Evolutionary conservation across 2,888 invertebrate genomes (phyloP), one percentile per base, ranked within the genome.

Genomic region (Campoplex nolae): DNA sequence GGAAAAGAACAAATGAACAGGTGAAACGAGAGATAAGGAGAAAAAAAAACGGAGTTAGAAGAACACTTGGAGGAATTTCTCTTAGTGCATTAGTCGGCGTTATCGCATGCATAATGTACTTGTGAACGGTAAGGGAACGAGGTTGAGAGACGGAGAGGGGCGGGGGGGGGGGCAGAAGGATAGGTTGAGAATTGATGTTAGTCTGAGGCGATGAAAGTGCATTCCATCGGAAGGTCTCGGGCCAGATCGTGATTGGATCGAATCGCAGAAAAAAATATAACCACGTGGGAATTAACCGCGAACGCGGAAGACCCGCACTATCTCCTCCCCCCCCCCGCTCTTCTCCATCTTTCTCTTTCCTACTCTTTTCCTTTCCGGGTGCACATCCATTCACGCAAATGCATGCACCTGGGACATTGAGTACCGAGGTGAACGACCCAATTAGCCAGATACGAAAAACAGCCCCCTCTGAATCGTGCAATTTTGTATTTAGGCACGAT

Each of bases 161-260:
- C 23, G 23, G 23, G 23, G 23, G 38, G 38, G 54, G 42, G 79
- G 6, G 70, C 54, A 70, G 42, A 42, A 16, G 35, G 78, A 48
- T 28, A 65, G 68, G 51, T 32, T 45, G 16, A 32, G 62, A 62
- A 62, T 62, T 32, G 62, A 62, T 62, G 62, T 62, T 62, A 38
- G 75, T 51, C 75, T 58, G 75, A 68, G 42, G 79, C 84, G 84
- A 84, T 86, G 85, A 84, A 85, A 81, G 86, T 86, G 85, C 84
- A 84, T 86, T 86, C 83, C 84, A 81, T 87, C 48, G 78, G 84
- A 84, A 87, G 86, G 86, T 87, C 81, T 81, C 84, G 81, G 67
- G 84, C 77, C 51, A 87, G 81, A 84, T 84, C 86, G 86, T 51
- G 78, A 71, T 84, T 77, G 84, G 58, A 81, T 84, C 81, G 84